A percentile compares a stretch with the other conserved stretches of the same genome.
phyloP scores from a whole-genome alignment of 1,140 invertebrate species.

The Neuroterus valhalla region DNA sequence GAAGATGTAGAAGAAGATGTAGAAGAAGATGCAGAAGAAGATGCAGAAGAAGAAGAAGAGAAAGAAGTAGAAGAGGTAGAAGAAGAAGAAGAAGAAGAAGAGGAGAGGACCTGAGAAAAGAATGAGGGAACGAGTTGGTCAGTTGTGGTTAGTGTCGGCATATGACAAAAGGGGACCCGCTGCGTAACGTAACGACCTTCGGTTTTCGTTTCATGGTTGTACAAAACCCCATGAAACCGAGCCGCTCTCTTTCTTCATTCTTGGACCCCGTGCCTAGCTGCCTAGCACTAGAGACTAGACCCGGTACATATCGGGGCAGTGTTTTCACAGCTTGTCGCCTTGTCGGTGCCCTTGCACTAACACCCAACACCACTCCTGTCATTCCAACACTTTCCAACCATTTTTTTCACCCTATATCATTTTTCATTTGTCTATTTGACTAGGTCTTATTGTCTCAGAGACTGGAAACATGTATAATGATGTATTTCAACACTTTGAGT shows the following conservation, averaged over 20 bases:
- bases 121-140: constrained; percentile 44
- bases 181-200: constrained; percentile 73
- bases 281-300: too few relatives aligned
- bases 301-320: constrained; percentile 52
- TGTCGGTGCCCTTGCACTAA: constrained; percentile 10
- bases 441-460: too few relatives aligned
- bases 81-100: too few relatives aligned
- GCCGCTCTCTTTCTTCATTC: constrained; percentile 50
- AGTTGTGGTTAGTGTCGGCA: constrained; percentile 72
- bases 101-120: too few relatives aligned
- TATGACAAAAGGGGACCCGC: constrained; percentile 72
- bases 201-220: constrained; percentile 71
- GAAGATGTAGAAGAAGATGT: too few relatives aligned
- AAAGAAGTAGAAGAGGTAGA: too few relatives aligned
- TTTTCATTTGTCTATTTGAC: too few relatives aligned
- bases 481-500: too few relatives aligned
- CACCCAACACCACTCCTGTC: background rate
- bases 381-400: background rate
- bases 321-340: constrained; percentile 72
- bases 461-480: too few relatives aligned
- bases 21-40: too few relatives aligned
- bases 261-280: constrained; percentile 46
- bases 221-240: constrained; percentile 70
- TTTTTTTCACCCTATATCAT: background rate
- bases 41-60: too few relatives aligned